A percentile compares a stretch with the other conserved stretches of the same genome.
phyloP scores from a whole-genome alignment of 2,888 invertebrate genomes.

The Synergus japonicus region DNA sequence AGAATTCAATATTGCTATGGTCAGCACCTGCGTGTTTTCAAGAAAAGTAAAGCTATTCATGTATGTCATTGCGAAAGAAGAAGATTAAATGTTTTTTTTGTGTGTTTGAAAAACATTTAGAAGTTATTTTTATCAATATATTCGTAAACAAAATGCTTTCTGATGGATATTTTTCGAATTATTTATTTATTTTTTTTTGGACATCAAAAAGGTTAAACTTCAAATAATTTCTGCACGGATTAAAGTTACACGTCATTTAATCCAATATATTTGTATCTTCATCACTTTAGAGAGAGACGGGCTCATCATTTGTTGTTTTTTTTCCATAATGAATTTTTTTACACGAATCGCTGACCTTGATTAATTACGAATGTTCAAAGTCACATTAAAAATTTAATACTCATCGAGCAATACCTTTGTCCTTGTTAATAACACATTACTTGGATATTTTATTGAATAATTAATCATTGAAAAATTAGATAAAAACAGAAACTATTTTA shows the following conservation, averaged over 20 bases:
- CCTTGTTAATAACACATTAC: no score
- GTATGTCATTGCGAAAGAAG: conserved; percentile 1
- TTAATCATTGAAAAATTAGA: no score
- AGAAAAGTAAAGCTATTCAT: not conserved
- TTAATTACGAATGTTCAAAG: not conserved
- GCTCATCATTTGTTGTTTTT: no score
- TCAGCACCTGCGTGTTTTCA: conserved; percentile 19
- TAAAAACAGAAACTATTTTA: not conserved
- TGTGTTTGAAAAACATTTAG: not conserved
- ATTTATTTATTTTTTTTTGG: not conserved
- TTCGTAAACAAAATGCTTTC: not conserved
- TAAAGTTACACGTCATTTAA: not conserved
- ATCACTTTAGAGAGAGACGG: no score
- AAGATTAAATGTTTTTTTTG: not conserved
- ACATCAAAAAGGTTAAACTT: no score
- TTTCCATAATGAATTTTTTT: not conserved
- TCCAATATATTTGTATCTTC: not conserved
- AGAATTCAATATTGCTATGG: not conserved
- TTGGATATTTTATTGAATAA: no score
- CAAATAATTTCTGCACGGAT: not conserved
- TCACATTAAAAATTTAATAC: not conserved
- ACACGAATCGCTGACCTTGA: not conserved
- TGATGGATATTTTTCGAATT: not conserved
- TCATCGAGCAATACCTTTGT: not conserved
- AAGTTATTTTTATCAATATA: not conserved